A percentile compares a stretch with the other conserved stretches of the same genome.
Conservation (phyloP, 2,888 invertebrate species). For the Nymphalis urticae region DNA sequence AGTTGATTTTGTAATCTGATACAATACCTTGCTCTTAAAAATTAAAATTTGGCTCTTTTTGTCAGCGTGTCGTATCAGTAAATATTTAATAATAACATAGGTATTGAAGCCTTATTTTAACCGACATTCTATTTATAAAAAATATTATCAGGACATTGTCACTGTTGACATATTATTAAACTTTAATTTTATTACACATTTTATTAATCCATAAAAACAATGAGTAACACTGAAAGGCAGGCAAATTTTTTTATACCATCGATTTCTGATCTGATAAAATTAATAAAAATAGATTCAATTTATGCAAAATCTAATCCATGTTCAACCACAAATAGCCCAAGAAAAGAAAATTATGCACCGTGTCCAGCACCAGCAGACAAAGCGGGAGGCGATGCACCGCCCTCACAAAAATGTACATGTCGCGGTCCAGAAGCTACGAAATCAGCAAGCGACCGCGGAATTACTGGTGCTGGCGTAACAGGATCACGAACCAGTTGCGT, state of each 20-base stretch:
- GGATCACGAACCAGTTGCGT: slow-evolving; percentile 62
- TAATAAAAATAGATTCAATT: slow-evolving; percentile 59
- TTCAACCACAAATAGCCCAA: slow-evolving; percentile 48
- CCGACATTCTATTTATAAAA: too few relatives aligned
- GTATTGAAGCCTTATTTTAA: too few relatives aligned
- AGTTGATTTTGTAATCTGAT: too few relatives aligned
- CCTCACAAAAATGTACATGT: slow-evolving; percentile 47
- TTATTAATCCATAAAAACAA: slow-evolving; percentile 32
- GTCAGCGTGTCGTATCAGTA: too few relatives aligned
- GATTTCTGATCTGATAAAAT: slow-evolving; percentile 58
- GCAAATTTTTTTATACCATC: slow-evolving; percentile 47
- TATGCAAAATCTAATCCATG: slow-evolving; percentile 60
- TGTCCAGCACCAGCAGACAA: slow-evolving; percentile 37
- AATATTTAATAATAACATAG: too few relatives aligned
- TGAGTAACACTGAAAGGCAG: slow-evolving; percentile 40
- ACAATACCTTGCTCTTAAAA: too few relatives aligned
- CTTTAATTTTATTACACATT: background rate
- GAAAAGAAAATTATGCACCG: slow-evolving; percentile 37
- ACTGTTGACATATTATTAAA: background rate
- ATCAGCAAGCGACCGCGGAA: slow-evolving; percentile 61
- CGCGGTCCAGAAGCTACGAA: slow-evolving; percentile 47
- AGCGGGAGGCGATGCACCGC: slow-evolving; percentile 49
- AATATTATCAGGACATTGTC: background rate
- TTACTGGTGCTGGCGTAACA: slow-evolving; percentile 72
- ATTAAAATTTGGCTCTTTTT: too few relatives aligned